phyloP scores from a whole-genome alignment of 1,140 invertebrate species.

The Vollenhovia emeryi region DNA sequence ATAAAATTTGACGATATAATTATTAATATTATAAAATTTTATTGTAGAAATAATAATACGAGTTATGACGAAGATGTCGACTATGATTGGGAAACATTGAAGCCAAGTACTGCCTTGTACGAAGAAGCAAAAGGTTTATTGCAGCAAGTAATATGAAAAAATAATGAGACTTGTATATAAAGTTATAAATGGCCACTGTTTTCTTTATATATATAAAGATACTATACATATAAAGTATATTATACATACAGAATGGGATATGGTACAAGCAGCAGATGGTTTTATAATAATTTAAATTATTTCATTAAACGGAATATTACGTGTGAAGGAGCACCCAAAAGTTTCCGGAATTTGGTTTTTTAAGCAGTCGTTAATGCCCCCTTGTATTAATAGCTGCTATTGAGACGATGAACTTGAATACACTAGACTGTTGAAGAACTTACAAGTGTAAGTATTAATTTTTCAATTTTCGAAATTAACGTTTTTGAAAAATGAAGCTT shows the following conservation, averaged over 20 bases:
- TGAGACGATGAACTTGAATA: neutral
- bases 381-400: neutral
- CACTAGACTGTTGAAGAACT: neutral
- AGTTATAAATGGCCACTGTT: neutral
- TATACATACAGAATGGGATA: constrained; percentile 9
- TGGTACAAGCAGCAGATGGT: neutral
- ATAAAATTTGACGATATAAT: neutral
- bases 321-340: too few species aligned
- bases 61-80: constrained; percentile 74
- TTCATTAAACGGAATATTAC: neutral
- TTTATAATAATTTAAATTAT: neutral
- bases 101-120: constrained; percentile 80
- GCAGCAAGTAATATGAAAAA: constrained; percentile 72
- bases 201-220: constrained; percentile 9
- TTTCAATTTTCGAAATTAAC: neutral
- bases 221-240: constrained; percentile 6
- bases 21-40: constrained; percentile 30
- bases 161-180: neutral
- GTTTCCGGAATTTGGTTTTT: too few species aligned
- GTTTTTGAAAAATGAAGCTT: neutral
- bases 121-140: constrained; percentile 82
- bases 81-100: constrained; percentile 77
- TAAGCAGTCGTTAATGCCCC: too few species aligned
- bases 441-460: neutral
- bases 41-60: constrained; percentile 71